A percentile compares a stretch with the other conserved stretches of the same genome.
Evolutionary conservation across 2,113 vertebrate genomes (phyloP).

Genomic region (Xerus inauris): DNA sequence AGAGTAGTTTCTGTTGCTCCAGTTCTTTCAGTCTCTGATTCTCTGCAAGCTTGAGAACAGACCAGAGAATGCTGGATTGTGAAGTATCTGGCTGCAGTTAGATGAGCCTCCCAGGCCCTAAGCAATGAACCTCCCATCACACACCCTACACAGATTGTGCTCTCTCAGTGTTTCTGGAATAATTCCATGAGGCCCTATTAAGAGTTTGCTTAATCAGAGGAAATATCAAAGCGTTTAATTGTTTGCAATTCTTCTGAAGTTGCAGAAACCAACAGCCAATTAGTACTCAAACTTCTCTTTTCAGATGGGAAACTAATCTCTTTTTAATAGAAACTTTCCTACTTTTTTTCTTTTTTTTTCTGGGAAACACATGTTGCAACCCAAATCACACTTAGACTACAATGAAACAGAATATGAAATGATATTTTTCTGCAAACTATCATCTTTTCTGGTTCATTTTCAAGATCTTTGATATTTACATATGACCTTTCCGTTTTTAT

Average conservation of each 20-base stretch:
- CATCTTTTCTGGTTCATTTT: slow-evolving; percentile 85
- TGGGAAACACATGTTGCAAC: slow-evolving; percentile 67
- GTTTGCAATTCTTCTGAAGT: slow-evolving; percentile 77
- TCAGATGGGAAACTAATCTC: slow-evolving; percentile 73
- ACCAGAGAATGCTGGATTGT: not conserved
- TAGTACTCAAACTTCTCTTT: slow-evolving; percentile 77
- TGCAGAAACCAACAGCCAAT: slow-evolving; percentile 79
- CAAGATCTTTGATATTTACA: slow-evolving; percentile 87
- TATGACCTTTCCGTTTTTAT: slow-evolving; percentile 90
- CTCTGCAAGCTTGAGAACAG: slow-evolving; percentile 10
- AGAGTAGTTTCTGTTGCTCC: slow-evolving; percentile 52
- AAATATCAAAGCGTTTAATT: slow-evolving; percentile 82
- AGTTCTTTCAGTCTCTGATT: slow-evolving; percentile 45
- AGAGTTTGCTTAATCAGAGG: slow-evolving; percentile 66
- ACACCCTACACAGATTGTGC: slow-evolving; percentile 34
- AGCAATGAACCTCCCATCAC: slow-evolving; percentile 52
- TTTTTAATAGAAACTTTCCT: slow-evolving; percentile 77
- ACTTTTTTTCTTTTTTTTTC: not conserved
- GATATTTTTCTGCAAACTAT: slow-evolving; percentile 84
- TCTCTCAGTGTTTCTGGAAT: slow-evolving; percentile 65
- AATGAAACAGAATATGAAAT: slow-evolving; percentile 81
- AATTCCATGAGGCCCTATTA: slow-evolving; percentile 77
- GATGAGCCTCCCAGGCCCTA: slow-evolving; percentile 30
- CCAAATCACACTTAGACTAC: slow-evolving; percentile 71
- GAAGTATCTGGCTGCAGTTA: slow-evolving; percentile 43